These are phyloP conservation scores for Ptycholaimellus sp. DNA, from an alignment of 2,888 invertebrate genomes.

Conservation along the genomic window DNA sequence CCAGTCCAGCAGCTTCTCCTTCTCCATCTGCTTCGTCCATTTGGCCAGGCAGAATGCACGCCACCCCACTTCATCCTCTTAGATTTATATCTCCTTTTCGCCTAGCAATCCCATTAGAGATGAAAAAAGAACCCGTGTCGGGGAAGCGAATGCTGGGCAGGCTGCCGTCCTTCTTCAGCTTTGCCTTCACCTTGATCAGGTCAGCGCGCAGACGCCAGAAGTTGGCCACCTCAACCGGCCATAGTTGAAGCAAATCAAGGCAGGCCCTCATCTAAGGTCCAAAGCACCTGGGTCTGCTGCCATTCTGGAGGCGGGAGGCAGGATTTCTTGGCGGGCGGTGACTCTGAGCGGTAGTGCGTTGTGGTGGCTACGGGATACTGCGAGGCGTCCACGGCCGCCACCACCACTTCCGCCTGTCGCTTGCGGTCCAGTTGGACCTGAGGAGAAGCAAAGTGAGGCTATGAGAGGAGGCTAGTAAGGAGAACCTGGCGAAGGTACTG, in stretches of 20 bases:
- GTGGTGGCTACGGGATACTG: not conserved
- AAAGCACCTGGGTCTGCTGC: not conserved
- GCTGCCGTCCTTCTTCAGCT: not conserved
- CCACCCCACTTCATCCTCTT: not conserved
- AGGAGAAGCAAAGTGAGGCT: too few relatives aligned
- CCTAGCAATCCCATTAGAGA: not conserved
- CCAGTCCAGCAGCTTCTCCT: too few relatives aligned
- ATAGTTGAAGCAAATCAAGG: not conserved
- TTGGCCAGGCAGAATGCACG: not conserved
- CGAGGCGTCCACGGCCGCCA: not conserved
- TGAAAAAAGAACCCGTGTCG: not conserved
- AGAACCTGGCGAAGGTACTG: constrained; percentile 2
- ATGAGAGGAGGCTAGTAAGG: too few relatives aligned
- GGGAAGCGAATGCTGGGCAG: not conserved
- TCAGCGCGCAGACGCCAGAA: not conserved
- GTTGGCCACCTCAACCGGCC: not conserved
- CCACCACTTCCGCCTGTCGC: not conserved
- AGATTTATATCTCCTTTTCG: not conserved
- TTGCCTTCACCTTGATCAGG: not conserved
- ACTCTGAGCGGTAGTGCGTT: not conserved
- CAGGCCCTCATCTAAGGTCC: not conserved
- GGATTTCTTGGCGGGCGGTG: not conserved
- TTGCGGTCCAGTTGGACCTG: not conserved
- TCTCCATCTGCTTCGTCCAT: too few relatives aligned
- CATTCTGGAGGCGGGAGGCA: not conserved